Conservation (phyloP, 2,888 invertebrate species). For the Lycocerus yunnanus region DNA sequence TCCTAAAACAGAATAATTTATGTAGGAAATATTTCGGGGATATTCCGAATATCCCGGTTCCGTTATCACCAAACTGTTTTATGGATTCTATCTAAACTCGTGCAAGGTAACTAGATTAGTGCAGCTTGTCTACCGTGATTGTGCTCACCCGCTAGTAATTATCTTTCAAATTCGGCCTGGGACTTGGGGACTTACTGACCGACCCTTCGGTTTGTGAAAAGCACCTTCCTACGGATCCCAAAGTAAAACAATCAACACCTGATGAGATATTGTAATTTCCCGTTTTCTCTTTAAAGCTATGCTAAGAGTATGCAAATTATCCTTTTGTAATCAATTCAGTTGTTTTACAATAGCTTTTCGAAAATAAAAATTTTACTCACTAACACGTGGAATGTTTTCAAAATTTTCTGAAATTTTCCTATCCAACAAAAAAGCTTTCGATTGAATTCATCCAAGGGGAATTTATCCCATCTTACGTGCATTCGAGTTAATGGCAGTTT, state of each 20-base stretch:
- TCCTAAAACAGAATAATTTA: not conserved
- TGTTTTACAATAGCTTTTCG: not conserved
- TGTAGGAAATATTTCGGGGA: slow-evolving; percentile 2
- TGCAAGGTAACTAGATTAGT: slow-evolving; percentile 52
- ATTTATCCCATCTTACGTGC: not conserved
- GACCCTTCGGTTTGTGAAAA: slow-evolving; percentile 27
- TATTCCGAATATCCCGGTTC: slow-evolving; percentile 16
- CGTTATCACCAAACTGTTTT: slow-evolving; percentile 26
- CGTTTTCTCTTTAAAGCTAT: slow-evolving; percentile 17
- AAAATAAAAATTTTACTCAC: not conserved
- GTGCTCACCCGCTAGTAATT: slow-evolving; percentile 53
- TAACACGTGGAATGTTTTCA: not conserved
- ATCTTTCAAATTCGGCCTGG: slow-evolving; percentile 56
- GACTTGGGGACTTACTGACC: slow-evolving; percentile 50
- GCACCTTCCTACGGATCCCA: slow-evolving; percentile 27
- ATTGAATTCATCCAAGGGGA: not conserved
- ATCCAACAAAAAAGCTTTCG: not conserved
- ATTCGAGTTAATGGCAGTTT: not conserved
- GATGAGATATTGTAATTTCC: slow-evolving; percentile 33
- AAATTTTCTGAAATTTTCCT: not conserved
- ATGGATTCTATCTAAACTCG: slow-evolving; percentile 43
- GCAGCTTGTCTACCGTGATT: slow-evolving; percentile 49
- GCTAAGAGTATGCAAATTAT: slow-evolving; percentile 14
- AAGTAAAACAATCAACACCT: slow-evolving; percentile 39
- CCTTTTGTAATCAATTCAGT: slow-evolving; percentile 4